Evolutionary conservation across 30 jellyfish, hydroid and myxozoan species (phyloP), one percentile per base, ranked within the genome.

Genomic region (Aurelia aurita): DNA sequence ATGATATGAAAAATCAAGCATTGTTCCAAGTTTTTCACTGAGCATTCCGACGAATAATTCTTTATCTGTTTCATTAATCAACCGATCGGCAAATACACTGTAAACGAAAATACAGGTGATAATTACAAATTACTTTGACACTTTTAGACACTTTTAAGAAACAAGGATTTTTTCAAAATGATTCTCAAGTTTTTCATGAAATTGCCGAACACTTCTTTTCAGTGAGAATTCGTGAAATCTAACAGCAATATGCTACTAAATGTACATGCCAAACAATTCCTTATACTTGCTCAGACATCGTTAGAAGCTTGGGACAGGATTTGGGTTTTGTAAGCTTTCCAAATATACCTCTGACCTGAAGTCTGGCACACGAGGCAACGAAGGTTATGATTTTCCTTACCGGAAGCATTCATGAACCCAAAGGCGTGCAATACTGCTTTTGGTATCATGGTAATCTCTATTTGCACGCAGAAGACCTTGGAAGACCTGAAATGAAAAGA

Each of bases 371-470:
- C 10, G 19, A 31, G 23, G 51, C 10, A 28, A 5, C 5, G 2
- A 70, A 43, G 16, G 9, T 70, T n/a, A n/a, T 19, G 27, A 28
- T 15, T 28, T 18, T 23, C 13, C 70, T 23, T 39, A 87, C 98
- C 98, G 85, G 86, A 93, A 93, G 58, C 98, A 93, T 76, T 93
- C 98, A 46, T 93, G 98, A 18, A 93, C 95, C 98, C 98, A 93
- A 20, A 93, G 89, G 12, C 98, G 90, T 31, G 95, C 95, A 20
- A 93, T 93, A 63, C 98, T 88, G 74, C 90, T 76, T 69, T 93
- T 93, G 18, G 98, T 93, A 67, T 93, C 98, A 69, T 93, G 97
- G 87, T 87, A 93, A 72, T 76, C 85, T 69, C 82, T 93, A 74
- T 72, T 88, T 18, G 97, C 97, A 13, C 98, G 89, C 72, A 93